A percentile compares a stretch with the other conserved stretches of the same genome.
phyloP scores from a whole-genome alignment of 2,888 invertebrate species.

The Dichetophora obliterata region DNA sequence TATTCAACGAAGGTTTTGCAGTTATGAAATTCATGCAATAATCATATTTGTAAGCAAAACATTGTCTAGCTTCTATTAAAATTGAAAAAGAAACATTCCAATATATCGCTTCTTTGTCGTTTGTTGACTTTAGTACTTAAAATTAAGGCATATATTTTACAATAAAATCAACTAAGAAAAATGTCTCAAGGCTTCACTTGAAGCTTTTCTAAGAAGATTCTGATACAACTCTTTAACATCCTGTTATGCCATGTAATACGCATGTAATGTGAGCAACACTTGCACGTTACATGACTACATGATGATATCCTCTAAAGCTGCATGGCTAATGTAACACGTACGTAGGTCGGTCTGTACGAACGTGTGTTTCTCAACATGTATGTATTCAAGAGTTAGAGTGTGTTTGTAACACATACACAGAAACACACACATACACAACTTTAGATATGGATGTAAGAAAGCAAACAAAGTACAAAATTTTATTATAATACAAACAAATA shows the following conservation, averaged over 20 bases:
- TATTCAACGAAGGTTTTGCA: too few species aligned
- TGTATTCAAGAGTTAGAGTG: background rate
- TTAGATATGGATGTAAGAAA: background rate
- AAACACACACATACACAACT: background rate
- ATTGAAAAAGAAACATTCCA: too few species aligned
- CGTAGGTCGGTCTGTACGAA: background rate
- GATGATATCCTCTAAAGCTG: background rate
- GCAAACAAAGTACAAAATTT: conserved; percentile 16
- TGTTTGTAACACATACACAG: background rate
- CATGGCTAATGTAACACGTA: conserved; percentile 13
- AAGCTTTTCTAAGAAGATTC: background rate
- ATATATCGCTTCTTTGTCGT: too few species aligned
- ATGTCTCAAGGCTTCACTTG: background rate
- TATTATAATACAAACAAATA: conserved; percentile 21
- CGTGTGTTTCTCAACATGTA: background rate
- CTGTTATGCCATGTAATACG: conserved; percentile 3
- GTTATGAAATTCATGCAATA: too few species aligned
- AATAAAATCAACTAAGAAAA: too few species aligned
- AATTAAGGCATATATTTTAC: too few species aligned
- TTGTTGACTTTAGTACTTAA: too few species aligned
- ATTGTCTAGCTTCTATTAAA: too few species aligned
- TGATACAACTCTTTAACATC: too few species aligned
- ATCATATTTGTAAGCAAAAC: too few species aligned
- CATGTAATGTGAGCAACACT: conserved; percentile 25
- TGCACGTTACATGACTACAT: background rate